phyloP scores from a whole-genome alignment of 2,888 invertebrate species.

The Eurytoma adleriae region DNA sequence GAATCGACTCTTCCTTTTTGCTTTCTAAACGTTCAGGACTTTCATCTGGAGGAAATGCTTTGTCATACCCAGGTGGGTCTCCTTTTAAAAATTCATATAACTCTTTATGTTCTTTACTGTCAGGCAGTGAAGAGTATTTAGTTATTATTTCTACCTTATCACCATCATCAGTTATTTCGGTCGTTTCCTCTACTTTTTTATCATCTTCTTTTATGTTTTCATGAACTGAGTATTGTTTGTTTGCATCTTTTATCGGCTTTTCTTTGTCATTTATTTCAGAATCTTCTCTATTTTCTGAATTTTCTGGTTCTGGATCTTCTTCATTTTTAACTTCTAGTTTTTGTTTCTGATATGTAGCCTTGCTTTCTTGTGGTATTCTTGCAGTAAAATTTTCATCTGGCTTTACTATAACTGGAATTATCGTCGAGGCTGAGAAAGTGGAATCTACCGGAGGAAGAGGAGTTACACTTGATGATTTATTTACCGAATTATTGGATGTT shows the following conservation, averaged over 20 bases:
- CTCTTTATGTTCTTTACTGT: conserved; percentile 74
- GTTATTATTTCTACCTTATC: not conserved
- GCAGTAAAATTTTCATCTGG: conserved; percentile 44
- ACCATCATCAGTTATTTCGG: not conserved
- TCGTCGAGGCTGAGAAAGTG: conserved; percentile 40
- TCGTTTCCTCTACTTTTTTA: not conserved
- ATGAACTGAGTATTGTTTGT: conserved; percentile 29
- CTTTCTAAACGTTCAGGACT: conserved; percentile 31
- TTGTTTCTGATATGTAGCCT: conserved; percentile 46
- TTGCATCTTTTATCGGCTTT: not conserved
- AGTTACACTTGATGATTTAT: not conserved
- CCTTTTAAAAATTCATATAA: conserved; percentile 55
- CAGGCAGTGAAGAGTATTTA: conserved; percentile 6
- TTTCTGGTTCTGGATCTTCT: not conserved
- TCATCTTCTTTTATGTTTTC: conserved; percentile 31
- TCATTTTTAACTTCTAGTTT: conserved; percentile 51
- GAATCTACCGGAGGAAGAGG: conserved; percentile 5
- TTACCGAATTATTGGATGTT: not conserved
- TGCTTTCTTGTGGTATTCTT: conserved; percentile 51
- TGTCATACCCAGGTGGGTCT: conserved; percentile 61
- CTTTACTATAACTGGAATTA: conserved; percentile 51
- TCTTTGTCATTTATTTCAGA: too few species aligned
- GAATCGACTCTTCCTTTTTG: conserved; percentile 44
- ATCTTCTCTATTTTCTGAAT: not conserved
- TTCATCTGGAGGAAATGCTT: conserved; percentile 57